phyloP scores from a whole-genome alignment of 2,113 vertebrate species.

The Archocentrus centrarchus region DNA sequence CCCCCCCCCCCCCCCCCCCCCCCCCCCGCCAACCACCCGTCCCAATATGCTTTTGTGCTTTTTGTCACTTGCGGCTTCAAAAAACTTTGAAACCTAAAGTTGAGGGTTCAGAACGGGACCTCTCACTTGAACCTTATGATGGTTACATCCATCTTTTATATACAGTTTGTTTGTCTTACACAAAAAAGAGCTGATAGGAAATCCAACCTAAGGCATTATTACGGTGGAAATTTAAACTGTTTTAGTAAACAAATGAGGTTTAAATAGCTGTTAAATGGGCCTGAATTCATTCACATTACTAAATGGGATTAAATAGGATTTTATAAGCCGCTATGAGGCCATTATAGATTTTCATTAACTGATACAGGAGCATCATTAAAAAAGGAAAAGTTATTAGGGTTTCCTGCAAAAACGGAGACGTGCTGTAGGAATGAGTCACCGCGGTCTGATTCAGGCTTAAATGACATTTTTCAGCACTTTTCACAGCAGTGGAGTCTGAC shows the following conservation, averaged over 20 bases:
- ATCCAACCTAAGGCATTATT: neutral
- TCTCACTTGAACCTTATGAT: neutral
- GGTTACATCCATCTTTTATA: neutral
- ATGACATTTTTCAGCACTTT: conserved; percentile 3
- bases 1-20: no score
- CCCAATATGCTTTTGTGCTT: no score
- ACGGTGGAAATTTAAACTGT: neutral
- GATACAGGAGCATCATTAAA: neutral
- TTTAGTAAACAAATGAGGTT: neutral
- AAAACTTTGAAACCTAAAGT: neutral
- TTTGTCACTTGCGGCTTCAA: neutral
- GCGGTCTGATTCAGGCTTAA: neutral
- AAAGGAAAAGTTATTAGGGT: neutral
- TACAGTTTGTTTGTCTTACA: neutral
- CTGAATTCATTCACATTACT: neutral
- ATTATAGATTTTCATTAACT: conserved; percentile 2
- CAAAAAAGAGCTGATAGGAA: neutral
- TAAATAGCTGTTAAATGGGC: neutral
- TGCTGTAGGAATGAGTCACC: conserved; percentile 6
- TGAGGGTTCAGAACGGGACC: neutral
- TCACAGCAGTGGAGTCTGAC: neutral
- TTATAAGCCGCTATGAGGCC: neutral
- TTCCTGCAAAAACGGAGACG: neutral
- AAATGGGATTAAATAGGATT: conserved; percentile 15
- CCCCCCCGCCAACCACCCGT: neutral